Evolutionary conservation across 2,113 vertebrate species (phyloP).

Genomic region (Hyla sarda): DNA sequence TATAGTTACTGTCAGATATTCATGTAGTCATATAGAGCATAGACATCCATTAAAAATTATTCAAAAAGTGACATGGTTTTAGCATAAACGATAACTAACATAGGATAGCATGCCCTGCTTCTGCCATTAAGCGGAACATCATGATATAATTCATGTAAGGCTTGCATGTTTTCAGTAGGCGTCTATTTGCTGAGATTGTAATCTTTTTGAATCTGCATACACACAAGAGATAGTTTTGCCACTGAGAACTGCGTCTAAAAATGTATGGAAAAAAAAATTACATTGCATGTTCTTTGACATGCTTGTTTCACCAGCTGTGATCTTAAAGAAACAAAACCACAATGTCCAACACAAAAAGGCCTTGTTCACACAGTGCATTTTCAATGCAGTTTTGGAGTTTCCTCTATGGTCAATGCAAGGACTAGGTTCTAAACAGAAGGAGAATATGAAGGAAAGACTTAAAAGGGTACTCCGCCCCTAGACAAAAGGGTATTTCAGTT

Average conservation of each 20-base stretch:
- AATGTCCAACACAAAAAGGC: not conserved
- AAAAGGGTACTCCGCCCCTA: too few species aligned
- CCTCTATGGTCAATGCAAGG: too few species aligned
- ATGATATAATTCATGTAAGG: slow-evolving; percentile 11
- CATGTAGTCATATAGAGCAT: not conserved
- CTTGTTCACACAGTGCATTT: slow-evolving; percentile 7
- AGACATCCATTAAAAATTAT: not conserved
- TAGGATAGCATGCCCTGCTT: not conserved
- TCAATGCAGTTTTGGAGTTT: too few species aligned
- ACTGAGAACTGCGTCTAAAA: not conserved
- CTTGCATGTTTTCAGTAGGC: slow-evolving; percentile 24
- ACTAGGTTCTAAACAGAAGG: too few species aligned
- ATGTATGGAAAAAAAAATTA: not conserved
- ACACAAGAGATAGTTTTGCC: not conserved
- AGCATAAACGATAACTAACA: not conserved
- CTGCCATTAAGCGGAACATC: not conserved
- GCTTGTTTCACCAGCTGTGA: not conserved
- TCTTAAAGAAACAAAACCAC: not conserved
- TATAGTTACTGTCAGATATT: not conserved
- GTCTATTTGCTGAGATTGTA: slow-evolving; percentile 36
- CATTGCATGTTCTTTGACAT: not conserved
- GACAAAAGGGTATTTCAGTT: too few species aligned
- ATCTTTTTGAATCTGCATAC: not conserved
- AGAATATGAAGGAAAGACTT: too few species aligned
- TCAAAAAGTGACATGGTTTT: not conserved